A percentile compares a stretch with the other conserved stretches of the same genome.
Evolutionary conservation across 2,113 vertebrate genomes (phyloP).

Genomic region (Tragelaphus imberbis): DNA sequence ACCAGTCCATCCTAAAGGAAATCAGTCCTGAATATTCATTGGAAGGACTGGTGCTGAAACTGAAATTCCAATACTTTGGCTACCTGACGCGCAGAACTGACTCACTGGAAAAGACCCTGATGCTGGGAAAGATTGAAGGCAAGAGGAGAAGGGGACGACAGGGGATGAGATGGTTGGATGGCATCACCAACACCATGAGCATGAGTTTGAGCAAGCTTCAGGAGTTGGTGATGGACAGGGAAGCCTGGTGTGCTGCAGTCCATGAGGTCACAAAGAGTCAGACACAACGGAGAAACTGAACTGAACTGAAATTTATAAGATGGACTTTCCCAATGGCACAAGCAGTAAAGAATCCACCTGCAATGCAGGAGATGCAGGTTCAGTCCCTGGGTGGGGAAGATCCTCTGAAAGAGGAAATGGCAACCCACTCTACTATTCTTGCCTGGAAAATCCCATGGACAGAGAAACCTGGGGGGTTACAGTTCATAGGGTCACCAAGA

Average conservation of each 20-base stretch:
- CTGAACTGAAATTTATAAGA: background rate
- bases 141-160: background rate
- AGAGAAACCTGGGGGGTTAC: background rate
- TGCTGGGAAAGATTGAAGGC: background rate
- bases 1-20: background rate
- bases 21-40: background rate
- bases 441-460: background rate
- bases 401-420: background rate
- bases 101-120: background rate
- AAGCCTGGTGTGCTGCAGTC: background rate
- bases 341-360: background rate
- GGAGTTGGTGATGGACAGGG: background rate
- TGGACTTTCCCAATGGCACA: background rate
- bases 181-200: background rate
- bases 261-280: background rate
- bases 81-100: background rate
- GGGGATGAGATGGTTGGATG: background rate
- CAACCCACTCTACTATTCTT: background rate
- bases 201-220: background rate
- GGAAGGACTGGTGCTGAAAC: background rate
- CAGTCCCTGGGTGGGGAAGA: background rate
- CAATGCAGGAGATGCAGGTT: background rate
- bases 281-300: background rate
- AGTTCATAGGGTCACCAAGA: background rate
- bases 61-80: background rate